Percentiles rank a stretch among this genome's conserved stretches.
phyloP scores from a whole-genome alignment of 2,888 invertebrate genomes.

The Agonopterix alstromeriana region DNA sequence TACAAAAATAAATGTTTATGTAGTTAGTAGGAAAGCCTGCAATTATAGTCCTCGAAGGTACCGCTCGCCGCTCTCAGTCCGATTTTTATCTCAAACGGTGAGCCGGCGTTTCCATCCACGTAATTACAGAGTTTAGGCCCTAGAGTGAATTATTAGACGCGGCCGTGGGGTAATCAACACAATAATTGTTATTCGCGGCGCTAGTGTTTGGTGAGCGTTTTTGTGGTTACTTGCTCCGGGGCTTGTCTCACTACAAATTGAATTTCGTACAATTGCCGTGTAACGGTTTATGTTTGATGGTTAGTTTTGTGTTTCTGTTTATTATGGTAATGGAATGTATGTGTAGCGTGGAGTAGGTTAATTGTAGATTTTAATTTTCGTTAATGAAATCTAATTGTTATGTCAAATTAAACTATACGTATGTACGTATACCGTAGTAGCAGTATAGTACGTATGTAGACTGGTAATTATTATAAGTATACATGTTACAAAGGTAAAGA shows the following conservation, averaged over 20 bases:
- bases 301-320: not conserved
- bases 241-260: constrained; percentile 41
- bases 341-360: no score
- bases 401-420: no score
- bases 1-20: constrained; percentile 64
- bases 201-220: constrained; percentile 47
- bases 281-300: constrained; percentile 25
- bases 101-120: constrained; percentile 66
- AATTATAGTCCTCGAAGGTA: constrained; percentile 42
- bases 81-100: constrained; percentile 73
- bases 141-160: constrained; percentile 72
- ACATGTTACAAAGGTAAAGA: no score
- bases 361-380: no score
- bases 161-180: constrained; percentile 59
- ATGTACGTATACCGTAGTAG: no score
- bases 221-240: constrained; percentile 35
- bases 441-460: no score
- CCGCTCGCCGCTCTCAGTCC: constrained; percentile 25
- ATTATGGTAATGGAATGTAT: not conserved
- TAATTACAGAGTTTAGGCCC: constrained; percentile 73
- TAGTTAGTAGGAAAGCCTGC: constrained; percentile 48
- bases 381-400: no score
- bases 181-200: constrained; percentile 67
- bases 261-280: constrained; percentile 51
- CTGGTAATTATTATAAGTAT: no score